A percentile compares a stretch with the other conserved stretches of the same genome.
Conservation (phyloP, 1,140 invertebrate genomes). For the Drosophila truncata region DNA sequence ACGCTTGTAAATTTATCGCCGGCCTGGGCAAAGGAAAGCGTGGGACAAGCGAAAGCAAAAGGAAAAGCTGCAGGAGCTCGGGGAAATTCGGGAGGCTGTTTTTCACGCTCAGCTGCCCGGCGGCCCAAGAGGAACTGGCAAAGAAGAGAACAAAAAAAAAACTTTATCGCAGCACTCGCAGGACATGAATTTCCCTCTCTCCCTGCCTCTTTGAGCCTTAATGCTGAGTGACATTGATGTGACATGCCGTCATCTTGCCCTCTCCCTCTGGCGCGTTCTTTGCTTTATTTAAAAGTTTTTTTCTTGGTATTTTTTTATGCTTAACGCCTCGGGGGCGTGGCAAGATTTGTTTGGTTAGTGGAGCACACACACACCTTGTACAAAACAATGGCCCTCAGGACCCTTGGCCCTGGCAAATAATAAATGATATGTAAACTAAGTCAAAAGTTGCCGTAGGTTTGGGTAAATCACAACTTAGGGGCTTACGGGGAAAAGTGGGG, state of each 20-base stretch:
- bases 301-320: conserved; percentile 33
- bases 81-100: conserved; percentile 46
- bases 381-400: conserved; percentile 40
- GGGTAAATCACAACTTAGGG: conserved; percentile 36
- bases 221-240: conserved; percentile 83
- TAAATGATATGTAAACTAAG: conserved; percentile 83
- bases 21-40: conserved; percentile 29
- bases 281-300: conserved; percentile 82
- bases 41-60: conserved; percentile 61
- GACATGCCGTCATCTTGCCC: conserved; percentile 75
- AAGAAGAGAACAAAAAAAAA: conserved; percentile 37
- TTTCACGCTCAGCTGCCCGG: conserved; percentile 68
- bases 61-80: not conserved
- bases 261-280: conserved; percentile 27
- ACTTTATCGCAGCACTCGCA: conserved; percentile 71
- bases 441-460: conserved; percentile 70
- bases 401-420: conserved; percentile 60
- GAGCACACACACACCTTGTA: conserved; percentile 50
- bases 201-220: conserved; percentile 38
- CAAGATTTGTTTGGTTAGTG: conserved; percentile 62
- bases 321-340: conserved; percentile 70
- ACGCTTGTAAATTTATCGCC: conserved; percentile 78
- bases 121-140: conserved; percentile 30
- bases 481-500: not conserved
- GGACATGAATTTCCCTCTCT: conserved; percentile 52